Percentiles rank a stretch among this genome's conserved stretches.
phyloP scores from a whole-genome alignment of 2,888 invertebrate genomes.

The Leistus spinibarbis region DNA sequence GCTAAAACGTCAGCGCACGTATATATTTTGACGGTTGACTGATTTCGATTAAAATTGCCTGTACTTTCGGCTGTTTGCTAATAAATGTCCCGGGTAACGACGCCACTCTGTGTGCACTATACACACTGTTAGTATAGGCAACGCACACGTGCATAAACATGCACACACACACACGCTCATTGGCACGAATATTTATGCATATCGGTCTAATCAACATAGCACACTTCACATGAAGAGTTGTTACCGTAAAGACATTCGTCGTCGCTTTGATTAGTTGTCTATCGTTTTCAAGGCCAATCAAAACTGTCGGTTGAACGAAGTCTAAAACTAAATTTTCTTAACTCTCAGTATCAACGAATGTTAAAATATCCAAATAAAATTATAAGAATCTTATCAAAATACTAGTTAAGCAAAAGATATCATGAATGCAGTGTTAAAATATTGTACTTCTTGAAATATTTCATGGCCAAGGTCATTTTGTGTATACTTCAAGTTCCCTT shows the following conservation, averaged over 20 bases:
- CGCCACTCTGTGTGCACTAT: not conserved
- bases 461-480: not conserved
- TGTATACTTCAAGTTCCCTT: not conserved
- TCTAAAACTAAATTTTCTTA: too few species aligned
- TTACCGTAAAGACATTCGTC: too few species aligned
- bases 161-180: not conserved
- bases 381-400: too few species aligned
- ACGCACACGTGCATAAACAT: not conserved
- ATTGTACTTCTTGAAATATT: too few species aligned
- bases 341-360: too few species aligned
- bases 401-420: too few species aligned
- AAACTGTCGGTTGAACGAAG: too few species aligned
- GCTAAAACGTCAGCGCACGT: conserved; percentile 16
- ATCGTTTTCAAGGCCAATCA: too few species aligned
- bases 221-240: too few species aligned
- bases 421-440: too few species aligned
- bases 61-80: conserved; percentile 28
- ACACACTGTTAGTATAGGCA: not conserved
- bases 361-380: too few species aligned
- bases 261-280: not conserved
- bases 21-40: conserved; percentile 47
- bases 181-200: not conserved
- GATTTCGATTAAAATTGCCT: conserved; percentile 44
- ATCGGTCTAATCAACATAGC: not conserved
- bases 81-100: conserved; percentile 28